A percentile compares a stretch with the other conserved stretches of the same genome.
Conservation (phyloP, 1,140 invertebrate genomes). For the Drosophila sulfurigaster region DNA sequence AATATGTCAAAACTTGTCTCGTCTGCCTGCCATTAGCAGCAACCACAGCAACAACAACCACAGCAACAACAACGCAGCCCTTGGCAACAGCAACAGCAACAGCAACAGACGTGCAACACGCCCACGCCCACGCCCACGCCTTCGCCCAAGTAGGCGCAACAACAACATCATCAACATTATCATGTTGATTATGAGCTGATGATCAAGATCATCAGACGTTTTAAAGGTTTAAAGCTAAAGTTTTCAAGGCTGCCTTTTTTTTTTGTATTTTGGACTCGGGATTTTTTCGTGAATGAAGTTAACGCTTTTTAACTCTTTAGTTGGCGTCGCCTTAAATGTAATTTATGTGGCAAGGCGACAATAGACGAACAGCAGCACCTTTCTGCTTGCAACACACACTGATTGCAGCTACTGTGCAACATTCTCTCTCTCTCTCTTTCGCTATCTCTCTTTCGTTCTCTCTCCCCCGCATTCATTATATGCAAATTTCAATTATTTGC, state of each 20-base stretch:
- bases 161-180: constrained; percentile 57
- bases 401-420: constrained; percentile 79
- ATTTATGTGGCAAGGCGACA: constrained; percentile 70
- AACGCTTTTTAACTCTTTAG: constrained; percentile 41
- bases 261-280: neutral
- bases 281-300: constrained; percentile 49
- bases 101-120: constrained; percentile 1
- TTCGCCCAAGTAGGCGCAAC: constrained; percentile 67
- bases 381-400: constrained; percentile 45
- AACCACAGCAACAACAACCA: constrained; percentile 35
- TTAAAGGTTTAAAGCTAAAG: constrained; percentile 5
- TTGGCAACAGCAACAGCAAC: constrained; percentile 50
- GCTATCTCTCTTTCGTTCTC: neutral
- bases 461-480: constrained; percentile 71
- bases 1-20: constrained; percentile 83
- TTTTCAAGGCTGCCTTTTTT: constrained; percentile 55
- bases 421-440: neutral
- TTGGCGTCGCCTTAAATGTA: constrained; percentile 75
- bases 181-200: constrained; percentile 37
- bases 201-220: constrained; percentile 45
- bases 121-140: constrained; percentile 33
- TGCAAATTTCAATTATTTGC: constrained; percentile 84
- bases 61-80: constrained; percentile 47
- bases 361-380: constrained; percentile 57
- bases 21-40: constrained; percentile 81